A percentile compares a stretch with the other conserved stretches of the same genome.
Evolutionary conservation across 2,888 invertebrate genomes (phyloP).

Genomic region (Mesoligia furuncula): DNA sequence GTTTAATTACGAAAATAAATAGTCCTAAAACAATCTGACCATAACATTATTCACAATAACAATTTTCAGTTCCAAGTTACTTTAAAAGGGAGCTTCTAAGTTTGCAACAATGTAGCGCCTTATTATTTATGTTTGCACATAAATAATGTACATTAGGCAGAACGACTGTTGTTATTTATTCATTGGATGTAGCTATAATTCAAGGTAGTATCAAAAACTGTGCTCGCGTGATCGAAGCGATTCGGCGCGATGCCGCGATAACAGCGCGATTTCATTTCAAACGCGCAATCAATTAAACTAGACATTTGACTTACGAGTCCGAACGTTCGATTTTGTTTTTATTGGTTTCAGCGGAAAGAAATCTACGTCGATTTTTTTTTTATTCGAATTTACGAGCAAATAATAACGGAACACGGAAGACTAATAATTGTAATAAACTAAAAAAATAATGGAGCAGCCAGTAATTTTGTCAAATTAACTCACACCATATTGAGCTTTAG

Average conservation of each 20-base stretch:
- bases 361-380: conserved; percentile 49
- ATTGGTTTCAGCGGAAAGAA: conserved; percentile 54
- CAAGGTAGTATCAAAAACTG: conserved; percentile 68
- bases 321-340: conserved; percentile 61
- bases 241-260: conserved; percentile 67
- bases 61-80: conserved; percentile 3
- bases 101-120: conserved; percentile 34
- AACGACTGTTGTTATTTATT: conserved; percentile 60
- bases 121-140: conserved; percentile 53
- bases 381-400: conserved; percentile 43
- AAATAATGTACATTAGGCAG: conserved; percentile 45
- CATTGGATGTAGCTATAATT: conserved; percentile 64
- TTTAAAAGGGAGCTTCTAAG: conserved; percentile 13
- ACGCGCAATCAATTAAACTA: conserved; percentile 71
- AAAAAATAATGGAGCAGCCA: conserved; percentile 72
- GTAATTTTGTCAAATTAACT: conserved; percentile 62
- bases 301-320: conserved; percentile 64
- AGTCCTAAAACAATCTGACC: not conserved
- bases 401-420: conserved; percentile 57
- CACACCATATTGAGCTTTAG: conserved; percentile 59
- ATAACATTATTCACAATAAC: not conserved
- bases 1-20: not conserved
- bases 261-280: conserved; percentile 68
- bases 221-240: conserved; percentile 71
- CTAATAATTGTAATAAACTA: conserved; percentile 52